Base-by-base conservation (phyloP, 2,797 vertebrate species). In the Leptoclinus maculatus region DNA sequence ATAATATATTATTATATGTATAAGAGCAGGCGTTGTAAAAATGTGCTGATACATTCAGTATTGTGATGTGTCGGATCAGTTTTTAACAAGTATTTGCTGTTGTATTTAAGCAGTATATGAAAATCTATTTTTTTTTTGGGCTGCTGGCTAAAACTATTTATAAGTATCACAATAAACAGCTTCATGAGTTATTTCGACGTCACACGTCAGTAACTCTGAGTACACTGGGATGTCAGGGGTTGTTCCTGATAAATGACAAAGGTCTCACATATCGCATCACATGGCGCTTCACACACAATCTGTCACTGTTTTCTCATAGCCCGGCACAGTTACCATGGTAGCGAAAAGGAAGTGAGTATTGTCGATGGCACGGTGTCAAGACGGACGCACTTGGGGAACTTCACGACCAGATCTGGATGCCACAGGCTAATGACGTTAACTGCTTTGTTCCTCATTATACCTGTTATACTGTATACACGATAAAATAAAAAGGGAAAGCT, bases 261-360 rank as follows among this genome's bases (percentile, higher is more conserved):
- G 67, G 67, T 83, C 83, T 89, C 86, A 79, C 82, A 71, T 43
- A 5, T 43, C 2, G 62, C 83, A 82, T 91, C 86, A 88, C 84
- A 82, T 71, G 71, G 41, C 1, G 5, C 64, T 79, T 89, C 86
- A 80, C 87, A 75, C 77, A 80, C 87, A 89, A 87, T 87, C 91
- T 92, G 91, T 74, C 76, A 11, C 65, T 89, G 87, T 91, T 90
- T 92, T 91, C 78, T 43, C 76, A 74, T 17, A 60, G 60, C 32
- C 74, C 41, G 2, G 74, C 78, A 69, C 53, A 0, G 87, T 92
- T 88, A 3, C 92, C 88, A 92, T 86, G 89, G 90, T 27, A 85
- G 62, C 66, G 74, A 80, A 68, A 83, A 86, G 94, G 92, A 95
- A 94, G 93, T 92, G 91, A 92, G 83, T 71, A 76, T 81, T 86